phyloP scores from a whole-genome alignment of 2,113 vertebrate species.

The Ardeotis arabs region DNA sequence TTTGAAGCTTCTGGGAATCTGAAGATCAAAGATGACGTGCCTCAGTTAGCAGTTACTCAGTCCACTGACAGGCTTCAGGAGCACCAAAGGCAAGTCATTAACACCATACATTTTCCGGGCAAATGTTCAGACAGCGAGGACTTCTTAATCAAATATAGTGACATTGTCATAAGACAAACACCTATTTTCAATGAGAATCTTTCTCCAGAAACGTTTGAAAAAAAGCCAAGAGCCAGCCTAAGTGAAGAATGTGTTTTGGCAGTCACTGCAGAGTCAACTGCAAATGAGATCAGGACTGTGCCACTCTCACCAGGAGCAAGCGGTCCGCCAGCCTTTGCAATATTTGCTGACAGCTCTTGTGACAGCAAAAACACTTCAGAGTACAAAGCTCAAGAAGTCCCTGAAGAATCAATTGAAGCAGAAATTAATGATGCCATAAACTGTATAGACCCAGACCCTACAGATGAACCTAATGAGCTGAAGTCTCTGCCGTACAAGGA shows the following conservation, averaged over 20 bases:
- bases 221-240: neutral
- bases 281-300: neutral
- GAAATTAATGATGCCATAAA: slow-evolving; percentile 55
- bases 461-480: slow-evolving; percentile 24
- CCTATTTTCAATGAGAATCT: slow-evolving; percentile 58
- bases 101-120: neutral
- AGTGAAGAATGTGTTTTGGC: neutral
- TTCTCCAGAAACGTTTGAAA: neutral
- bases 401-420: slow-evolving; percentile 17
- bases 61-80: neutral
- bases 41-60: neutral
- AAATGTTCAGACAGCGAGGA: slow-evolving; percentile 58
- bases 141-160: slow-evolving; percentile 76
- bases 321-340: slow-evolving; percentile 65
- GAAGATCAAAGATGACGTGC: neutral
- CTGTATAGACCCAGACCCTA: neutral
- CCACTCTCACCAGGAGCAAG: slow-evolving; percentile 39
- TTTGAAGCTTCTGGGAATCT: neutral
- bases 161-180: slow-evolving; percentile 77
- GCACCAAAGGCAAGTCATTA: neutral
- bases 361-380: neutral
- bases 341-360: slow-evolving; percentile 47
- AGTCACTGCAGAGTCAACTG: neutral
- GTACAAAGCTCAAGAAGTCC: neutral
- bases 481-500: neutral